phyloP scores from a whole-genome alignment of 2,113 vertebrate species.

The Peucedramus taeniatus region DNA sequence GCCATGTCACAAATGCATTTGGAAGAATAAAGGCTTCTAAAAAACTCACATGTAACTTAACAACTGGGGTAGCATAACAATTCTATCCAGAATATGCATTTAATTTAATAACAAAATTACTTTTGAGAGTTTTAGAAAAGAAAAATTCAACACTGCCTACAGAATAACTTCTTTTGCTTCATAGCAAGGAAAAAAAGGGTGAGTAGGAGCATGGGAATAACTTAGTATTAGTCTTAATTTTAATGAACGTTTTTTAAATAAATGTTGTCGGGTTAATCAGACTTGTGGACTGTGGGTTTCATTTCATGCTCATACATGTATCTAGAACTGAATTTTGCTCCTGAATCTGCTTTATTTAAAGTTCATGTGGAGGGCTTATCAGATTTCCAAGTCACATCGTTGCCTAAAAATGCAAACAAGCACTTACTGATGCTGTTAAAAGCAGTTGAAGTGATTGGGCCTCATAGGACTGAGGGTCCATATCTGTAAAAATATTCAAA shows the following conservation, averaged over 20 bases:
- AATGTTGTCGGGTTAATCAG: neutral
- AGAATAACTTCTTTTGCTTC: neutral
- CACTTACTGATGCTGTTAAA: neutral
- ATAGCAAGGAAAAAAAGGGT: neutral
- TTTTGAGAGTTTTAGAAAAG: neutral
- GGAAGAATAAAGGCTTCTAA: neutral
- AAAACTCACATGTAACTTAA: neutral
- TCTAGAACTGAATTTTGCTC: neutral
- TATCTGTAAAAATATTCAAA: neutral
- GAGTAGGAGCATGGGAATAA: neutral
- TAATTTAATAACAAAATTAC: neutral
- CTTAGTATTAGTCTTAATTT: neutral
- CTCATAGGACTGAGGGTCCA: neutral
- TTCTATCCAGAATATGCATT: neutral
- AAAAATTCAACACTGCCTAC: neutral
- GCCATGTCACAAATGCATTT: neutral
- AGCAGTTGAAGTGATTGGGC: neutral
- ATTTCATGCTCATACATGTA: neutral
- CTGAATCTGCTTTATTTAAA: neutral
- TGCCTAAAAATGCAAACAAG: neutral
- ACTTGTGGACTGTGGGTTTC: neutral
- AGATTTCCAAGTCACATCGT: neutral
- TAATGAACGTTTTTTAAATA: neutral
- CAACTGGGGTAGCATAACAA: neutral
- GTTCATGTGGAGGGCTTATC: neutral